These are phyloP conservation scores for Drosophila longiperda DNA, from an alignment of 2,888 invertebrate genomes.

Conservation along the genomic window DNA sequence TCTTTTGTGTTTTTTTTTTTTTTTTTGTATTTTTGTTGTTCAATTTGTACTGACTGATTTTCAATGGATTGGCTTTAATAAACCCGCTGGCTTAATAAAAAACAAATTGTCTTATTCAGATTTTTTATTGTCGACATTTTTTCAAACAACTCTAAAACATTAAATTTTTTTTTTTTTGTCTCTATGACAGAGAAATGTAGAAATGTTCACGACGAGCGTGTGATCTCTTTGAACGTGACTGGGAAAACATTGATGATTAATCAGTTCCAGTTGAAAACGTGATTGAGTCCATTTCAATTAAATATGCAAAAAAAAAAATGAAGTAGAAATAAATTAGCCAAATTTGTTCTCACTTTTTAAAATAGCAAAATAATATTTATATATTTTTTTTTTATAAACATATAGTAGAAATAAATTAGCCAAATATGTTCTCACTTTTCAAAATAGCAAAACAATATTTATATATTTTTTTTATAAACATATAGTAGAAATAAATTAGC, in stretches of 20 bases:
- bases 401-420: neutral
- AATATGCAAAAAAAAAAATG: conserved; percentile 12
- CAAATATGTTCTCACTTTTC: neutral
- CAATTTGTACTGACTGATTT: conserved; percentile 5
- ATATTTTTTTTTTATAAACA: no score
- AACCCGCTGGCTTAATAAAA: conserved; percentile 54
- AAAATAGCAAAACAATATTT: neutral
- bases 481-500: no score
- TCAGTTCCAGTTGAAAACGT: conserved; percentile 45
- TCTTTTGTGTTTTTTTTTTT: conserved; percentile 39
- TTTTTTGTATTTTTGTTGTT: neutral
- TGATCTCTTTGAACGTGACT: conserved; percentile 59
- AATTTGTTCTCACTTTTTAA: neutral
- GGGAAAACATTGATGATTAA: conserved; percentile 31
- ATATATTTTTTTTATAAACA: neutral
- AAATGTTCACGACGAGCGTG: conserved; percentile 27
- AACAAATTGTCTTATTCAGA: conserved; percentile 67
- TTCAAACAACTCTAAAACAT: conserved; percentile 26
- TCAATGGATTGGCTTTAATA: conserved; percentile 76
- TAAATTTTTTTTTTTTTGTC: conserved; percentile 4
- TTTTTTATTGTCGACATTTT: conserved; percentile 61
- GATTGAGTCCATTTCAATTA: conserved; percentile 46
- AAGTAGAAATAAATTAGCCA: no score
- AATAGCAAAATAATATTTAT: neutral
- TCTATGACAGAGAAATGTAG: conserved; percentile 42